phyloP scores from a whole-genome alignment of 2,888 invertebrate genomes.

The Spialia ferax region DNA sequence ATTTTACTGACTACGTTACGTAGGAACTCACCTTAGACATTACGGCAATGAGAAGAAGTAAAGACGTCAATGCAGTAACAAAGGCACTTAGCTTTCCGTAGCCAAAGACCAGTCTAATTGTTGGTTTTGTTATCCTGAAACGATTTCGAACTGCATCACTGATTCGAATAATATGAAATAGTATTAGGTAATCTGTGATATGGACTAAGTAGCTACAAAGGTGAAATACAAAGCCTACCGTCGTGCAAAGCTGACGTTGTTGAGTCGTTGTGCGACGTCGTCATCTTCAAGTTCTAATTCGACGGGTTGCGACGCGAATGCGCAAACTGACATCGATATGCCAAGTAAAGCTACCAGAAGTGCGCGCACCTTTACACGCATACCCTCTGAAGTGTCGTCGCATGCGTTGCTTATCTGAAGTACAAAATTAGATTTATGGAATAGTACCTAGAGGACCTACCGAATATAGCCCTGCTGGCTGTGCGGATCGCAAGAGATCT shows the following conservation, averaged over 20 bases:
- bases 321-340: constrained; percentile 78
- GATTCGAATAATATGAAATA: too few relatives aligned
- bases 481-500: too few relatives aligned
- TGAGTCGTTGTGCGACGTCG: constrained; percentile 74
- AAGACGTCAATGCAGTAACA: constrained; percentile 71
- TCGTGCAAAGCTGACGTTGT: constrained; percentile 77
- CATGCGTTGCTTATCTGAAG: constrained; percentile 17
- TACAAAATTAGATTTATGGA: not conserved
- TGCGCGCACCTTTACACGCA: constrained; percentile 68
- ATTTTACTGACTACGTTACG: not conserved
- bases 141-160: not conserved
- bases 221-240: constrained; percentile 55
- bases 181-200: too few relatives aligned
- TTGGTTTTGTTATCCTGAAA: constrained; percentile 78
- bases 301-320: constrained; percentile 77
- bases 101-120: constrained; percentile 77
- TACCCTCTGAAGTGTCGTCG: constrained; percentile 52
- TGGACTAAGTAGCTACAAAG: too few relatives aligned
- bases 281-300: constrained; percentile 78
- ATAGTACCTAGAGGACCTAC: too few relatives aligned
- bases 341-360: constrained; percentile 76
- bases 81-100: constrained; percentile 77
- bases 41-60: constrained; percentile 73
- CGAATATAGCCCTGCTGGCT: too few relatives aligned
- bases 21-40: constrained; percentile 73